Evolutionary conservation across 2,888 invertebrate genomes (phyloP), one percentile per base, ranked within the genome.

Genomic region (Disparrhopalites patrizii): DNA sequence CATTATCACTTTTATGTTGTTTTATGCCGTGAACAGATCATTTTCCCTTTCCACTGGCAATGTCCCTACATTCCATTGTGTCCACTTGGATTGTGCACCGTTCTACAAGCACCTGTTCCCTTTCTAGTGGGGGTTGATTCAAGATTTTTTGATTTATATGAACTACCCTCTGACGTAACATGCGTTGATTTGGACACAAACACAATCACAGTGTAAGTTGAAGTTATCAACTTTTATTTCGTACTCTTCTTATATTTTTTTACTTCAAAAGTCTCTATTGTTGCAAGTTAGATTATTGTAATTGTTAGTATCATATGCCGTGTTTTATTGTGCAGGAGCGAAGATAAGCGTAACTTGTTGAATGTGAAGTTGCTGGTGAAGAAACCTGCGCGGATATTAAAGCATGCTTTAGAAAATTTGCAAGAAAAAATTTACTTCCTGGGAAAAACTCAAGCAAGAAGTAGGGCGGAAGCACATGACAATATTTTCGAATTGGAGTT

Each of bases 21-120:
- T n/a, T n/a, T n/a, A n/a, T n/a, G n/a, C n/a, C n/a, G n/a, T n/a
- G n/a, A n/a, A 33, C 78, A 83, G 83, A 80, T 99, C 76, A 84
- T 98, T 75, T 99, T 99, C 80, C 99, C 99, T 0, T 97, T 99
- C 80, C 96, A 96, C 80, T 99, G 99, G 99, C 97, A 98, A 80
- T 99, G 98, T 79, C 98, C 99, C 0, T 99, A 99, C 80, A 97
- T 99, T 81, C 99, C 99, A 1, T 83, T 99, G 62, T 99, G 99
- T 82, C 99, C 99, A 13, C 83, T 99, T 78, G 91, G 91, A 65
- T 81, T 96, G 76, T 93, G 94, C n/a, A 91, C 94, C 82, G 93
- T 99, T 3, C 82, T 99, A 61, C 94, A 96, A 79, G 98, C 99
- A 18, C 99, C 99, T 0, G 82, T 96, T 76, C 98, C 99, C 1